phyloP scores from a whole-genome alignment of 2,888 invertebrate genomes.

The Ctena decussata region DNA sequence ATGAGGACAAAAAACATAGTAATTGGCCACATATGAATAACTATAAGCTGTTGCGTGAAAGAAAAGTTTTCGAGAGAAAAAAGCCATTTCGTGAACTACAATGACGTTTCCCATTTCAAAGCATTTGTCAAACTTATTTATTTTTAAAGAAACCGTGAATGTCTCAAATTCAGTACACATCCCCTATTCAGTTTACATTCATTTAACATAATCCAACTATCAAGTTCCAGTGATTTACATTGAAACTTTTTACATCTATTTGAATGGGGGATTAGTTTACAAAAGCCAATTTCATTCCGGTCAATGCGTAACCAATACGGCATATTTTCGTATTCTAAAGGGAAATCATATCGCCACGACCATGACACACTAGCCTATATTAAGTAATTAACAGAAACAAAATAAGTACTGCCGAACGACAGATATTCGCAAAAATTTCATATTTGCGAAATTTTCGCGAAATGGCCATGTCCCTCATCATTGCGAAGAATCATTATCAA shows the following conservation, averaged over 20 bases:
- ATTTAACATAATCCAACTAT: background rate
- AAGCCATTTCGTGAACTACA: background rate
- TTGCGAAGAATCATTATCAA: too few relatives aligned
- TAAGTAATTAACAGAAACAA: too few relatives aligned
- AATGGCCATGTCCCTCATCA: too few relatives aligned
- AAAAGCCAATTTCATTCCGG: background rate
- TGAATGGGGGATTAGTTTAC: background rate
- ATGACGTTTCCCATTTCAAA: background rate
- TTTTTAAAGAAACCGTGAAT: background rate
- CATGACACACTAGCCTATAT: background rate
- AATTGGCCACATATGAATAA: background rate
- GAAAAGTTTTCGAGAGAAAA: background rate
- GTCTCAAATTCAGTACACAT: background rate
- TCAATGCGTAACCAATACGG: background rate
- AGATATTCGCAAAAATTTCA: too few relatives aligned
- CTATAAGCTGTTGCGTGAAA: background rate
- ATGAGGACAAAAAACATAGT: background rate
- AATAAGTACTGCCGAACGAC: too few relatives aligned
- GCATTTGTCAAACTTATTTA: background rate
- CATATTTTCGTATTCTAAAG: background rate
- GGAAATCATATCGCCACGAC: background rate
- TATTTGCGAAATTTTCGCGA: too few relatives aligned
- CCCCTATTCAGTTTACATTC: background rate
- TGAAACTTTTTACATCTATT: background rate
- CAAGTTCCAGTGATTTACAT: background rate